A percentile compares a stretch with the other conserved stretches of the same genome.
These are phyloP conservation scores for Oxycera nigricornis DNA, from an alignment of 2,888 invertebrate genomes.

Conservation along the genomic window DNA sequence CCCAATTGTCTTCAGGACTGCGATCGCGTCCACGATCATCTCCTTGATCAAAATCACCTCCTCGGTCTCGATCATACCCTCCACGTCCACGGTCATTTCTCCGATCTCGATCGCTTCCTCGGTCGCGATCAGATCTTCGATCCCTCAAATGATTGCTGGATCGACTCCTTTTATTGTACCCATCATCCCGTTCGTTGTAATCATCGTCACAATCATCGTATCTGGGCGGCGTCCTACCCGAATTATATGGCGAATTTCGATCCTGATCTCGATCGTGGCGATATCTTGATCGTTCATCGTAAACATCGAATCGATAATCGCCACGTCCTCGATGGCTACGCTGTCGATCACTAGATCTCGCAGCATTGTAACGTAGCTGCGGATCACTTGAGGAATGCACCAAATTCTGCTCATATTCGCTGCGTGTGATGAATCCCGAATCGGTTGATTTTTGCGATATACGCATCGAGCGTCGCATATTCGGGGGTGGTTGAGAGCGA, in stretches of 20 bases:
- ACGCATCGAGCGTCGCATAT: slow-evolving; percentile 67
- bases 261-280: background rate
- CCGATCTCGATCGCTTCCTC: too few relatives aligned
- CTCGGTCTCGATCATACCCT: slow-evolving; percentile 62
- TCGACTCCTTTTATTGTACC: too few relatives aligned
- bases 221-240: background rate
- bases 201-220: slow-evolving; percentile 3
- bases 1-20: slow-evolving; percentile 15
- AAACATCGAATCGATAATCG: background rate
- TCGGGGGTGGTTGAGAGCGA: slow-evolving; percentile 63
- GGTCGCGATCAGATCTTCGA: slow-evolving; percentile 43
- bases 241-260: background rate
- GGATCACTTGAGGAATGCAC: slow-evolving; percentile 76
- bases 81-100: slow-evolving; percentile 56
- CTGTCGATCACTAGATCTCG: slow-evolving; percentile 12
- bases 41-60: too few relatives aligned
- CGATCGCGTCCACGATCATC: background rate
- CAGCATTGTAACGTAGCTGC: slow-evolving; percentile 63
- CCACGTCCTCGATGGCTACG: background rate
- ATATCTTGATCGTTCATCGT: slow-evolving; percentile 3
- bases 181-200: slow-evolving; percentile 11
- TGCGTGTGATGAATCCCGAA: slow-evolving; percentile 66
- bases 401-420: slow-evolving; percentile 57
- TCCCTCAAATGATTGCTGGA: slow-evolving; percentile 48
- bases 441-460: slow-evolving; percentile 70